Evolutionary conservation across 2,888 invertebrate species (phyloP), one percentile per base, ranked within the genome.

Genomic region (Drosophila mercatorum): DNA sequence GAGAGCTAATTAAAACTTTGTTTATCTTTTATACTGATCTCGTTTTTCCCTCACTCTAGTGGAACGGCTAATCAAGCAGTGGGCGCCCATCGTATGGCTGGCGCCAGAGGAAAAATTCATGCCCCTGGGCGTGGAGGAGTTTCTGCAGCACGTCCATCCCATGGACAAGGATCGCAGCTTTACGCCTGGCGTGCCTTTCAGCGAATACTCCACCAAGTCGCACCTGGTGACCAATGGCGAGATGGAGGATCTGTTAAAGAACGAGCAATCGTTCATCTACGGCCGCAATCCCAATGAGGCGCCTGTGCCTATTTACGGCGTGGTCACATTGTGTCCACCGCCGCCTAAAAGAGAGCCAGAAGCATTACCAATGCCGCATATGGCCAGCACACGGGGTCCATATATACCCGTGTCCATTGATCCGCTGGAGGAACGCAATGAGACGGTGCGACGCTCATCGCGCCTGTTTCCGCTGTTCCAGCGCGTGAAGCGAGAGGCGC

Each of bases 11-110:
- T 85, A 82, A 75, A 77, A 68, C 69, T 56, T 43, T 44, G 49
- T 57, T 52, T 72, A 71, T 55, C 46, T 49, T 12, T 51, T 51
- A 51, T 40, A 38, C 14, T 67, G 43, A 78, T 72, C 56, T 61
- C 26, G 22, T 14, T 47, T 44, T 60, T 69, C 11, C 8, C 26
- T 14, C 26, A 40, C 2, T 61, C 34, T 59, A 93, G 93, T 93
- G 67, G 93, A 93, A 69, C 92, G 92, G 58, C 89, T 95, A 69
- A 94, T 95, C 51, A 93, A 91, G 67, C 93, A 94, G 91, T 95
- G 95, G 95, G 94, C 95, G 1, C 95, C 95, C 5, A 86, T 95
- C 53, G 94, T 95, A 31, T 95, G 95, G 95, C 92, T 95, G 57
- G 95, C 95, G 58, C 95, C 95, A 1, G 94, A 94, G 64, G 95